A percentile compares a stretch with the other conserved stretches of the same genome.
These are phyloP conservation scores for Tineola bisselliella DNA, from an alignment of 2,888 invertebrate genomes.

Conservation along the genomic window DNA sequence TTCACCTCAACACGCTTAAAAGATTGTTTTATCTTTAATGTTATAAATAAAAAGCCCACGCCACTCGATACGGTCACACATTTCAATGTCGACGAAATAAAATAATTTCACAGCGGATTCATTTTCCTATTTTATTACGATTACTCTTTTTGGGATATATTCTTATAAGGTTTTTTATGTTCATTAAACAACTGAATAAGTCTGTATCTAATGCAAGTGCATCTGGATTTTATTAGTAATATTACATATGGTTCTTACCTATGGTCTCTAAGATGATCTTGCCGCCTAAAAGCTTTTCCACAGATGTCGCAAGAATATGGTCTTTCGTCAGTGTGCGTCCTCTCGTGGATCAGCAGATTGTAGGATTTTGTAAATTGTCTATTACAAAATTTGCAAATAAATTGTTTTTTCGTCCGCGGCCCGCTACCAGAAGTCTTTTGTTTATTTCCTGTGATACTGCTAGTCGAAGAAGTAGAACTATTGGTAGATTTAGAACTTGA, in stretches of 20 bases:
- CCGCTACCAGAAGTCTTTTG: conserved; percentile 66
- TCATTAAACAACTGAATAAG: neutral
- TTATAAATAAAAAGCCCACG: conserved; percentile 28
- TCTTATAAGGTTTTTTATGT: neutral
- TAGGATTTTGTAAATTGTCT: conserved; percentile 98
- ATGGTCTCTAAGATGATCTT: conserved; percentile 94
- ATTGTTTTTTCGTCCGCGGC: conserved; percentile 94
- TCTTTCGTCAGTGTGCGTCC: conserved; percentile 97
- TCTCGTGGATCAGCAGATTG: conserved; percentile 95
- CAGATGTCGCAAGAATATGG: conserved; percentile 98
- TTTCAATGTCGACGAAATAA: conserved; percentile 25
- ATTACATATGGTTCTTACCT: conserved; percentile 67
- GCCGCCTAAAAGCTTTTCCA: conserved; percentile 96
- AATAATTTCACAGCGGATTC: conserved; percentile 28
- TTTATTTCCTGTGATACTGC: conserved; percentile 55
- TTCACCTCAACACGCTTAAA: conserved; percentile 32
- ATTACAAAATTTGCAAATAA: conserved; percentile 98
- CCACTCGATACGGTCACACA: conserved; percentile 24
- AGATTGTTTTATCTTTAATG: conserved; percentile 40
- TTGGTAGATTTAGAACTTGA: conserved; percentile 52
- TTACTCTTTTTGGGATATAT: conserved; percentile 15
- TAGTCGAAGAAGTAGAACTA: conserved; percentile 53
- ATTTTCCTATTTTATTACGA: conserved; percentile 35
- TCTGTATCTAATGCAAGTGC: neutral
- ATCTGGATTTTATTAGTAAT: neutral